Evolutionary conservation across 2,113 vertebrate genomes (phyloP).

Genomic region (Sturnus vulgaris): DNA sequence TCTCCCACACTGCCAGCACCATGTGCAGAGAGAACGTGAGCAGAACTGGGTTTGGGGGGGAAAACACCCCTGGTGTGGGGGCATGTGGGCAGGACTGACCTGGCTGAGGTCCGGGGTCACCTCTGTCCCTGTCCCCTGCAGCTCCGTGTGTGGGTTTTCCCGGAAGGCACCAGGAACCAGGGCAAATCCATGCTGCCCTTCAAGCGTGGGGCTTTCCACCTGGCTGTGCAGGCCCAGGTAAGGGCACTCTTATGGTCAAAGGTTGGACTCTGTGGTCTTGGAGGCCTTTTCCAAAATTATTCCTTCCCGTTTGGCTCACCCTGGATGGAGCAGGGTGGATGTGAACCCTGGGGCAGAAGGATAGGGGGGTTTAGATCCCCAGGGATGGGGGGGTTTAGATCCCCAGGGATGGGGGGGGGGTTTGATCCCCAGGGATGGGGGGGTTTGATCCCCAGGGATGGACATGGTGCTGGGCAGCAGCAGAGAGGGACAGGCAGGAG

Average conservation of each 20-base stretch:
- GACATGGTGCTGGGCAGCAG: neutral
- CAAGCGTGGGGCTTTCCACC: slow-evolving; percentile 79
- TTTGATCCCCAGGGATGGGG: neutral
- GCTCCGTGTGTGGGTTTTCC: slow-evolving; percentile 78
- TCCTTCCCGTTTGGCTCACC: neutral
- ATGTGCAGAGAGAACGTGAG: slow-evolving; percentile 73
- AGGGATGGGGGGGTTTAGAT: too few species aligned
- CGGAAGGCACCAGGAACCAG: slow-evolving; percentile 78
- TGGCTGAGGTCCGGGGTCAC: fast-evolving
- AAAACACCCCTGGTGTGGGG: fast-evolving
- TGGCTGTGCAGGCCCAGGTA: slow-evolving; percentile 81
- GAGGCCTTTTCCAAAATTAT: neutral
- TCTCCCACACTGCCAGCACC: slow-evolving; percentile 65
- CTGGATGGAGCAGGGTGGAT: neutral
- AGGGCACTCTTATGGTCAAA: neutral
- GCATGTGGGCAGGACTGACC: neutral
- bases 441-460: neutral
- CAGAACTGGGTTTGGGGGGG: fast-evolving
- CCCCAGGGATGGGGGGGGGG: too few species aligned
- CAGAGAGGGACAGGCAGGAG: neutral
- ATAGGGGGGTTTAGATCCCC: neutral
- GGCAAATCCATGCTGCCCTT: slow-evolving; percentile 76
- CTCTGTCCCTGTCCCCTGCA: neutral
- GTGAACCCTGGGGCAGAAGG: neutral
- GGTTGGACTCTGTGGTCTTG: fast-evolving